phyloP scores from a whole-genome alignment of 2,113 vertebrate species.

The Equus quagga region DNA sequence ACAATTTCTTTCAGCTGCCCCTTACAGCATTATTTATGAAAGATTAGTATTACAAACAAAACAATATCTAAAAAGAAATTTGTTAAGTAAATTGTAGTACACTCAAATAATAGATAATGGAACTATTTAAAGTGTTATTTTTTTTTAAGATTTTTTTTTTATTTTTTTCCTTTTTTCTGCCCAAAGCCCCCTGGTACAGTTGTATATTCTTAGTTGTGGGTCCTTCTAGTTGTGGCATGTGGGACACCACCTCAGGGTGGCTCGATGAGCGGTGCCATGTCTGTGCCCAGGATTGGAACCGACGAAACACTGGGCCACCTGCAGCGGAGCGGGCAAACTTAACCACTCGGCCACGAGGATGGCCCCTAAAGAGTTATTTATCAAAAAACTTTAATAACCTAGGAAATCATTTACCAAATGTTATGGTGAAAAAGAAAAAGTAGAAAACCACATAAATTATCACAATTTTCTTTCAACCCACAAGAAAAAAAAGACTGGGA shows the following conservation, averaged over 20 bases:
- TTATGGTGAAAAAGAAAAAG: slow-evolving; percentile 3
- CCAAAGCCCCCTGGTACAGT: no score
- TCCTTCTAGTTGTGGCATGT: no score
- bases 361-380: slow-evolving; percentile 21
- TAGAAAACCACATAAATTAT: not conserved
- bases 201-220: no score
- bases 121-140: slow-evolving; percentile 24
- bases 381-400: slow-evolving; percentile 44
- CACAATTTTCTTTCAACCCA: slow-evolving; percentile 7
- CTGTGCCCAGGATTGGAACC: no score
- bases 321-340: no score
- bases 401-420: not conserved
- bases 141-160: no score
- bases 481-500: not conserved
- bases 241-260: no score
- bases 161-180: no score
- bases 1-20: not conserved
- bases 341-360: no score
- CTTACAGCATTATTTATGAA: not conserved
- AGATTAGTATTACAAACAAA: slow-evolving; percentile 35
- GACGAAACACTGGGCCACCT: no score
- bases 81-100: not conserved
- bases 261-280: no score
- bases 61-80: not conserved
- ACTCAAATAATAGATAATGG: not conserved